Conservation (phyloP, 2,113 vertebrate species). For the Lates calcarifer region DNA sequence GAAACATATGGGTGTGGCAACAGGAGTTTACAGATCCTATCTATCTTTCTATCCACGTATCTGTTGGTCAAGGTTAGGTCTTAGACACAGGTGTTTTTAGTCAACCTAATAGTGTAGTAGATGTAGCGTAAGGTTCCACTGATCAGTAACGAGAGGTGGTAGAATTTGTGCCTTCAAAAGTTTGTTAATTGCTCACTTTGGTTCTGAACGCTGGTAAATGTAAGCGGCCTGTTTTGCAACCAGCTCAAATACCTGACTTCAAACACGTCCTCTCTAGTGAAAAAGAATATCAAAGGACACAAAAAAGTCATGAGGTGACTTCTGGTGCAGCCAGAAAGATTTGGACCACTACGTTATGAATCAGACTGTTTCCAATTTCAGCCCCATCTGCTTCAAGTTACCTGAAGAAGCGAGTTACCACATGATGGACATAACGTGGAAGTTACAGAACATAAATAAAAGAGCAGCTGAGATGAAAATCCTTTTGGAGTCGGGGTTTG, state of each 20-base stretch:
- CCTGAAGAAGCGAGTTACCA: constrained; percentile 26
- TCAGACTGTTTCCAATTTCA: constrained; percentile 35
- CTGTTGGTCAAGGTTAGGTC: background rate
- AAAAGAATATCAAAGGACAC: constrained; percentile 7
- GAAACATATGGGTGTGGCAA: constrained; percentile 55
- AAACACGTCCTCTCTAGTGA: constrained; percentile 15
- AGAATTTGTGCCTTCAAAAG: constrained; percentile 2
- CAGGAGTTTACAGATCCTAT: constrained; percentile 9
- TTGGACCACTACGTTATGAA: constrained; percentile 24
- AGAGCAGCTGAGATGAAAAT: background rate
- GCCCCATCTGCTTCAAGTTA: constrained; percentile 40
- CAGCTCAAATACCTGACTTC: constrained; percentile 18
- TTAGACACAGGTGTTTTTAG: background rate
- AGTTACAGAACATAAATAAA: constrained; percentile 35
- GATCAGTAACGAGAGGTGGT: background rate
- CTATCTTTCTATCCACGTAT: background rate
- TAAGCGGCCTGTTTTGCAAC: constrained; percentile 24
- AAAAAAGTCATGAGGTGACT: constrained; percentile 7
- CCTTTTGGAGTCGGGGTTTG: background rate
- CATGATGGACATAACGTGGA: constrained; percentile 25
- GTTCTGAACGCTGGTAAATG: constrained; percentile 24
- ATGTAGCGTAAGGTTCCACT: background rate
- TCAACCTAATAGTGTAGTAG: background rate
- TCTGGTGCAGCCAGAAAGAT: constrained; percentile 20
- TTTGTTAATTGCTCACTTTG: constrained; percentile 14